Percentiles rank a stretch among this genome's conserved stretches.
Conservation (phyloP, 2,888 invertebrate genomes). For the Parascotia fuliginaria region DNA sequence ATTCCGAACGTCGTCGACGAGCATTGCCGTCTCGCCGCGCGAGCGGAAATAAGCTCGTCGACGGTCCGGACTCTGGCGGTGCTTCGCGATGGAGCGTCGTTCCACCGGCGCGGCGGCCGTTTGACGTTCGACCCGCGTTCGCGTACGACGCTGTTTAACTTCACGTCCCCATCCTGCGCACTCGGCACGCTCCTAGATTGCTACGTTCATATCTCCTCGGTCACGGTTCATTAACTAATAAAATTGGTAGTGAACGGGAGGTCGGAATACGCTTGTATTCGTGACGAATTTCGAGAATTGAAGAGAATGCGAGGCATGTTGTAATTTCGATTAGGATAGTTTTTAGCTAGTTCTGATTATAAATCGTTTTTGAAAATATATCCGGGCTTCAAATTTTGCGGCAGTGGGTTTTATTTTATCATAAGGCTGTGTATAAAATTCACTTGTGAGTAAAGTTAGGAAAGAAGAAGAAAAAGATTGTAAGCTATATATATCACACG, state of each 20-base stretch:
- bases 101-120: neutral
- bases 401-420: constrained; percentile 75
- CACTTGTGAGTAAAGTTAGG: constrained; percentile 68
- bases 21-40: neutral
- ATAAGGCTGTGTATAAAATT: constrained; percentile 80
- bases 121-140: constrained; percentile 3
- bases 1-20: constrained; percentile 2
- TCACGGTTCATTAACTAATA: constrained; percentile 43
- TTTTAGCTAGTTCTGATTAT: constrained; percentile 60
- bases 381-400: constrained; percentile 63
- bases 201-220: constrained; percentile 27
- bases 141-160: constrained; percentile 38
- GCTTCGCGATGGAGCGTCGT: no score
- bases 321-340: constrained; percentile 58
- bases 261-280: constrained; percentile 31
- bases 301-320: constrained; percentile 32
- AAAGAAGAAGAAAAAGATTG: constrained; percentile 61
- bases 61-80: no score
- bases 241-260: constrained; percentile 42
- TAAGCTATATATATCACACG: constrained; percentile 57
- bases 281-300: constrained; percentile 23
- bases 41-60: no score
- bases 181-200: constrained; percentile 49
- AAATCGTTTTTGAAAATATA: constrained; percentile 53
- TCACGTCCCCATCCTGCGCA: constrained; percentile 45